These are phyloP conservation scores for Caloenas nicobarica DNA, from an alignment of 2,113 vertebrate species.

Conservation along the genomic window DNA sequence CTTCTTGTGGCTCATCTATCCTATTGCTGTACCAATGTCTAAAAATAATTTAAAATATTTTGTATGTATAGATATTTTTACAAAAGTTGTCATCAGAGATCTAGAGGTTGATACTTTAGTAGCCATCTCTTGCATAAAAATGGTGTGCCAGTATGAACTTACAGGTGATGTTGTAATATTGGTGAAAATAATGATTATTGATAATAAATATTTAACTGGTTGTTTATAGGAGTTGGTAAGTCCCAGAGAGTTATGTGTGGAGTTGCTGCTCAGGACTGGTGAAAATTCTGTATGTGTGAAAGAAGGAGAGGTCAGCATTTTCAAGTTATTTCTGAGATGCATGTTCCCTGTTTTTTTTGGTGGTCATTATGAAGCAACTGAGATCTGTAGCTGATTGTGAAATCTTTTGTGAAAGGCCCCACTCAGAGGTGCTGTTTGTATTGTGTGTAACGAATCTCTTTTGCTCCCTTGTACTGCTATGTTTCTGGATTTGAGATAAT, in stretches of 20 bases:
- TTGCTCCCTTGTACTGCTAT: neutral
- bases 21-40: neutral
- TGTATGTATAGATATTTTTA: neutral
- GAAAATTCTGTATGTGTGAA: neutral
- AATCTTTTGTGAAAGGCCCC: neutral
- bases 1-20: neutral
- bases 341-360: fast-evolving
- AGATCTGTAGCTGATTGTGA: neutral
- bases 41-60: neutral
- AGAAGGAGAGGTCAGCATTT: neutral
- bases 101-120: neutral
- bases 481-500: neutral
- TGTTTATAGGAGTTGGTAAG: neutral
- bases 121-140: neutral
- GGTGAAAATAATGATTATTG: neutral
- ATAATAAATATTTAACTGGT: neutral
- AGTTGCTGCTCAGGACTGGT: neutral
- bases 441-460: neutral
- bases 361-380: neutral
- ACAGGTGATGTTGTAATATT: neutral
- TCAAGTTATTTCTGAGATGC: neutral
- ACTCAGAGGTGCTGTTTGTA: neutral
- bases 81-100: neutral
- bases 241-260: neutral
- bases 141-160: neutral